phyloP scores from a whole-genome alignment of 2,888 invertebrate genomes.

The Pimpla rufipes region DNA sequence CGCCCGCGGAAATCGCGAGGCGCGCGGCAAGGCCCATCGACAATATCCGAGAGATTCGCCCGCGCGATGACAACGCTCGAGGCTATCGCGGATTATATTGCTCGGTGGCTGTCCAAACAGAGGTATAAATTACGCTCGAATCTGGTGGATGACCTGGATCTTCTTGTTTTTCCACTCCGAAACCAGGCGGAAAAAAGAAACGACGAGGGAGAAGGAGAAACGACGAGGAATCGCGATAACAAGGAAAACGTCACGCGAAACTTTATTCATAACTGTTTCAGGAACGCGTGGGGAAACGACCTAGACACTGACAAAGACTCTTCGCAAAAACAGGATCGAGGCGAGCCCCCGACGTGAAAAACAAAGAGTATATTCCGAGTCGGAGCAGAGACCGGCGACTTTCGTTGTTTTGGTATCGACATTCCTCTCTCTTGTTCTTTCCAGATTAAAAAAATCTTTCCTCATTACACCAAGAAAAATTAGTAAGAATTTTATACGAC shows the following conservation, averaged over 20 bases:
- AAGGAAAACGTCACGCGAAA: slow-evolving; percentile 41
- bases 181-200: not conserved
- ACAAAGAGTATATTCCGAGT: not conserved
- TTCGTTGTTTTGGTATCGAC: not conserved
- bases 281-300: not conserved
- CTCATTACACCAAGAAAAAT: no score
- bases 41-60: not conserved
- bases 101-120: slow-evolving; percentile 8
- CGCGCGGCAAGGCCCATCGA: not conserved
- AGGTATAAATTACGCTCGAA: slow-evolving; percentile 12
- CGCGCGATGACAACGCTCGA: not conserved
- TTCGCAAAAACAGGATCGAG: slow-evolving; percentile 17
- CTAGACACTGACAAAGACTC: not conserved
- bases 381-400: not conserved
- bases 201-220: not conserved
- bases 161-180: slow-evolving; percentile 15
- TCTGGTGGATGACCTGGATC: not conserved
- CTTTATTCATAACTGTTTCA: slow-evolving; percentile 51
- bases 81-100: slow-evolving; percentile 5
- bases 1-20: not conserved
- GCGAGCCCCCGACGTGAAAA: slow-evolving; percentile 4
- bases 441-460: not conserved
- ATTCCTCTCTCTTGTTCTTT: not conserved
- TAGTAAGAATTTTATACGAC: no score
- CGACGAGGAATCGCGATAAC: slow-evolving; percentile 25